Conservation (phyloP, 2,113 vertebrate genomes). For the Leuciscus idus region DNA sequence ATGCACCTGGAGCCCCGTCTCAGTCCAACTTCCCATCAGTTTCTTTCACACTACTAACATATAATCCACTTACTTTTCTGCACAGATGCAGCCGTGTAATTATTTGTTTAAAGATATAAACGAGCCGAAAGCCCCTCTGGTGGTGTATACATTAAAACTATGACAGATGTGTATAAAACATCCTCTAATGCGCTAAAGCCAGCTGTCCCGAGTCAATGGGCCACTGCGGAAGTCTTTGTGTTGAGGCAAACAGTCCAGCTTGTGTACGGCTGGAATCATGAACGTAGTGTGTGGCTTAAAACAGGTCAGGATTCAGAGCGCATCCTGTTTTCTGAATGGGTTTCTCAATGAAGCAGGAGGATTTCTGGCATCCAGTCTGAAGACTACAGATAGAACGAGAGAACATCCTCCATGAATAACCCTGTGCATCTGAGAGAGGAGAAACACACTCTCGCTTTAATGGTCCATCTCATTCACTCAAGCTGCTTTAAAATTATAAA, state of each 20-base stretch:
- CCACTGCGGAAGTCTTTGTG: neutral
- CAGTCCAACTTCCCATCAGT: neutral
- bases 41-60: neutral
- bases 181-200: neutral
- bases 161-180: constrained; percentile 25
- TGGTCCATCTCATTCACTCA: neutral
- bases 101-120: constrained; percentile 35
- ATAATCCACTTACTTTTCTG: constrained; percentile 12
- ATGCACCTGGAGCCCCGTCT: constrained; percentile 23
- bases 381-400: neutral
- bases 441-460: neutral
- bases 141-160: constrained; percentile 21
- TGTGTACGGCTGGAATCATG: neutral
- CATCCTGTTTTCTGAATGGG: neutral
- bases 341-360: neutral
- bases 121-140: constrained; percentile 2
- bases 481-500: neutral
- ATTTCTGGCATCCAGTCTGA: neutral
- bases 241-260: neutral
- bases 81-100: constrained; percentile 24
- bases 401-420: neutral
- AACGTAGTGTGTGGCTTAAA: neutral
- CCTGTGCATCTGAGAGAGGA: neutral
- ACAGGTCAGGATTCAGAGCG: neutral
- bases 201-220: neutral